Percentiles rank a stretch among this genome's conserved stretches.
Conservation (phyloP, 2,888 invertebrate genomes). For the Pogonocherus hispidulus region DNA sequence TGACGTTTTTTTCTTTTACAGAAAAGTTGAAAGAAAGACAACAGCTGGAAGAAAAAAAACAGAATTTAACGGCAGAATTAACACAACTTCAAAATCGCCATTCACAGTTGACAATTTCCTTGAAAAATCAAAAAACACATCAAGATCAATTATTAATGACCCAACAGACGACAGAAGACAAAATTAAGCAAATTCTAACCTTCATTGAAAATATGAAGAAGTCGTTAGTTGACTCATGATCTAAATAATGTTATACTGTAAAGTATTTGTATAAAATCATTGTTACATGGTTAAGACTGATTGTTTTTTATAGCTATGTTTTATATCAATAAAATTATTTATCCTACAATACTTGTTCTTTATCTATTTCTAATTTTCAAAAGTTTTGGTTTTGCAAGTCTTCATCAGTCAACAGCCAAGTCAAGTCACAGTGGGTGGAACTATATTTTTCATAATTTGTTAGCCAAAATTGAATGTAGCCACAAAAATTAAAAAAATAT, state of each 20-base stretch:
- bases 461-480: too few relatives aligned
- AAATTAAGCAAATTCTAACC: constrained; percentile 64
- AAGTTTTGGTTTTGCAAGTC: too few relatives aligned
- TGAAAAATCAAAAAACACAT: constrained; percentile 63
- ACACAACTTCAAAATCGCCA: constrained; percentile 66
- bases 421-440: too few relatives aligned
- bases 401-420: too few relatives aligned
- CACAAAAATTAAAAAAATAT: too few relatives aligned
- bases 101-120: constrained; percentile 66
- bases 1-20: constrained; percentile 53
- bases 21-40: constrained; percentile 67
- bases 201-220: constrained; percentile 60
- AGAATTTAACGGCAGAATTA: constrained; percentile 64
- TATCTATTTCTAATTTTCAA: too few relatives aligned
- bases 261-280: constrained; percentile 1
- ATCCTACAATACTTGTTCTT: background rate
- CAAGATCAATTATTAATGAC: constrained; percentile 62
- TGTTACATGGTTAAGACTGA: constrained; percentile 36
- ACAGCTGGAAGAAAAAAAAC: constrained; percentile 64
- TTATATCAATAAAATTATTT: constrained; percentile 16
- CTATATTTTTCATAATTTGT: too few relatives aligned
- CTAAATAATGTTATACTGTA: constrained; percentile 15
- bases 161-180: constrained; percentile 64
- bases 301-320: constrained; percentile 27
- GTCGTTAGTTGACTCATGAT: constrained; percentile 17